Conservation (phyloP, 1,140 invertebrate genomes). For the Drosophila truncata region DNA sequence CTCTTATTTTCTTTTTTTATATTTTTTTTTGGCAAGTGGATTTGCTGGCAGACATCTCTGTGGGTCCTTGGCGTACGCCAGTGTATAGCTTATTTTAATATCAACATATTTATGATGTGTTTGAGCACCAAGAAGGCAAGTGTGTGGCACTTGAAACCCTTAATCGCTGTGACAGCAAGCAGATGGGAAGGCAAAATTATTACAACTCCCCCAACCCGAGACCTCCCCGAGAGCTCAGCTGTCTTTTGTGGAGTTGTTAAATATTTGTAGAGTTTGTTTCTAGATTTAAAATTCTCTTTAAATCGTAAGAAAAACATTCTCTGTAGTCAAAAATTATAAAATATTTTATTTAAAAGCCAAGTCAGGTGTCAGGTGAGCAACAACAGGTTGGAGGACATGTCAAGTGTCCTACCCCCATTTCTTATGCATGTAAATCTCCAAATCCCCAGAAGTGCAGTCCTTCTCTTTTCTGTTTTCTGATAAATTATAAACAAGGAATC, state of each 20-base stretch:
- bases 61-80: background rate
- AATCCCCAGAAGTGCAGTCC: slow-evolving; percentile 55
- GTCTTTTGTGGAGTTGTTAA: background rate
- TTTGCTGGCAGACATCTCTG: slow-evolving; percentile 33
- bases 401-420: slow-evolving; percentile 35
- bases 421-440: slow-evolving; percentile 72
- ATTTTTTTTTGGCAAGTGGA: slow-evolving; percentile 48
- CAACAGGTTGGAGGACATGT: slow-evolving; percentile 13
- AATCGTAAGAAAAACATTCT: background rate
- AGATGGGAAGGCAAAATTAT: slow-evolving; percentile 5
- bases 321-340: background rate
- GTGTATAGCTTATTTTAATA: slow-evolving; percentile 49
- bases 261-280: background rate
- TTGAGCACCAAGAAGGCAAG: slow-evolving; percentile 19
- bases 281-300: background rate
- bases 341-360: slow-evolving; percentile 11
- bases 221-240: background rate
- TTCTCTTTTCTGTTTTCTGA: background rate
- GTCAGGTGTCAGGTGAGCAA: slow-evolving; percentile 2
- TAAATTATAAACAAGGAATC: slow-evolving; percentile 61
- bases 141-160: slow-evolving; percentile 23
- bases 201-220: slow-evolving; percentile 1
- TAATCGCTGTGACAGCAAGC: slow-evolving; percentile 32
- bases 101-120: slow-evolving; percentile 60
- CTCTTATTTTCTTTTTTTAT: too few relatives aligned